Evolutionary conservation across 2,888 invertebrate species (phyloP).

Genomic region (Heterodera filipjevi): DNA sequence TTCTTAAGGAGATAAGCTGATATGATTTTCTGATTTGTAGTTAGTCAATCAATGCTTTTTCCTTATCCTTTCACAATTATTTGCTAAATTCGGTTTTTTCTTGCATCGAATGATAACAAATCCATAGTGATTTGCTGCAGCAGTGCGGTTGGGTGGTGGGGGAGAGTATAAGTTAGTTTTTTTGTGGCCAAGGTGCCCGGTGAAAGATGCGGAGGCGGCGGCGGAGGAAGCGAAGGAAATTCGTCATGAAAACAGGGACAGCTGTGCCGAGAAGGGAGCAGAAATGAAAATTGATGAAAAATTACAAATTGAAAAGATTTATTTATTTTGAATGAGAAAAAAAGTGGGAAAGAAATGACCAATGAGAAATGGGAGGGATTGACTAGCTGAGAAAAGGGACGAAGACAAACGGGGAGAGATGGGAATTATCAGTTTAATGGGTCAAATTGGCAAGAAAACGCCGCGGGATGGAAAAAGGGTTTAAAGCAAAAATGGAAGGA

Average conservation of each 20-base stretch:
- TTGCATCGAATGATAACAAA: no score
- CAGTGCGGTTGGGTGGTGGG: no score
- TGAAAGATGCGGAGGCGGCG: neutral
- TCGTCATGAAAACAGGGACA: neutral
- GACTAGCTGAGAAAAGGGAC: neutral
- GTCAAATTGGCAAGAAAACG: conserved; percentile 4
- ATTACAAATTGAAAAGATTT: neutral
- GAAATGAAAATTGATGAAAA: neutral
- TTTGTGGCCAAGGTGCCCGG: neutral
- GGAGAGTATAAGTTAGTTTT: no score
- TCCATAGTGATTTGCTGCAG: no score
- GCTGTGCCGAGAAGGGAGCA: neutral
- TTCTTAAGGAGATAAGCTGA: no score
- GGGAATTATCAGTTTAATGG: conserved; percentile 14
- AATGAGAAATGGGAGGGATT: neutral
- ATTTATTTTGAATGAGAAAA: no score
- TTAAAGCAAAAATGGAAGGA: conserved; percentile 3
- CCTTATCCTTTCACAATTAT: no score
- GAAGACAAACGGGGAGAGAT: neutral
- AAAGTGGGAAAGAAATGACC: no score
- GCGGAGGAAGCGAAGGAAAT: neutral
- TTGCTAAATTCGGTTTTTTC: no score
- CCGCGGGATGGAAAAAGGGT: neutral
- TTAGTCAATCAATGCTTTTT: no score
- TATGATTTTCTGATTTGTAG: no score